These are phyloP conservation scores for Myiotriccus ornatus DNA, from an alignment of 2,797 vertebrate species.

Conservation along the genomic window DNA sequence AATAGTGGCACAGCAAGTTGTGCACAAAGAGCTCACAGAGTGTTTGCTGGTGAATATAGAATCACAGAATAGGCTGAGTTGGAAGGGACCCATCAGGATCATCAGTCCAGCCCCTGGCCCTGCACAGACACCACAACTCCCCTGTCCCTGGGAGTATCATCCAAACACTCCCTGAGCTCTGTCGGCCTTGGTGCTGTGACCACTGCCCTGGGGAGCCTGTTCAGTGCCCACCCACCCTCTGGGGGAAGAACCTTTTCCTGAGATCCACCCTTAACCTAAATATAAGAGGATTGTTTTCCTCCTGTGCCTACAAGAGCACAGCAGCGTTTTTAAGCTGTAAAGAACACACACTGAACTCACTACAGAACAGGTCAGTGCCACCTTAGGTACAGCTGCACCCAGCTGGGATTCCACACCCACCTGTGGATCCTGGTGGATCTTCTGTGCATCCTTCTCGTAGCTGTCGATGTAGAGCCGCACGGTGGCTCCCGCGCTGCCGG, in stretches of 20 bases:
- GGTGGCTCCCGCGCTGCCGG: conserved; percentile 94
- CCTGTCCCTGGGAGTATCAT: accelerated
- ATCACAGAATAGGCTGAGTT: background rate
- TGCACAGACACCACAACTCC: background rate
- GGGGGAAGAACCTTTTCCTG: background rate
- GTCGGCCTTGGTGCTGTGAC: background rate
- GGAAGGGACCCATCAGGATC: background rate
- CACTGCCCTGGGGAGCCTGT: background rate
- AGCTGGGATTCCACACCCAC: conserved; percentile 58
- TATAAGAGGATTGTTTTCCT: background rate
- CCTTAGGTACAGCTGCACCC: background rate
- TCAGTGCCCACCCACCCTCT: background rate
- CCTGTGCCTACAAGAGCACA: background rate
- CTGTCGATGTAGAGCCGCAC: conserved; percentile 96
- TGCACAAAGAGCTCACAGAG: background rate
- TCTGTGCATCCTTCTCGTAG: conserved; percentile 91
- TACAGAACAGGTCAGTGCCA: background rate
- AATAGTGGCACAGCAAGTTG: background rate
- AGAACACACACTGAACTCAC: background rate
- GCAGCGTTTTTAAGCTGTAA: background rate
- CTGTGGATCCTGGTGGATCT: conserved; percentile 93
- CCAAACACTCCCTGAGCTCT: background rate
- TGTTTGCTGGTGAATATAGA: background rate
- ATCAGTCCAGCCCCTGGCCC: background rate
- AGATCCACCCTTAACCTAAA: background rate